phyloP scores from a whole-genome alignment of 2,797 vertebrate species.

The Ataeniobius toweri region DNA sequence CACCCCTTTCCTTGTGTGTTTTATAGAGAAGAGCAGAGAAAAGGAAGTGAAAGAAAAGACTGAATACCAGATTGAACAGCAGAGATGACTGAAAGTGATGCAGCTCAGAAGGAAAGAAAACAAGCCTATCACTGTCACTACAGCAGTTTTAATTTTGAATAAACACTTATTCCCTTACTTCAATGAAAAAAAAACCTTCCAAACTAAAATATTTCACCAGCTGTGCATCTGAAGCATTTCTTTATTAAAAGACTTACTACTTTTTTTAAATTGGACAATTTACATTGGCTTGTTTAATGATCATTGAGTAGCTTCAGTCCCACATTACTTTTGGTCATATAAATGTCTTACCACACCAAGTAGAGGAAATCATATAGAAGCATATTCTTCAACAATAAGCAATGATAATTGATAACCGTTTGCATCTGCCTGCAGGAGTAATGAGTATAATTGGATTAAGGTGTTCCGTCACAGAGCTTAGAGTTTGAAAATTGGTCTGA shows the following conservation, averaged over 20 bases:
- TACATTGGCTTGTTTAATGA: neutral
- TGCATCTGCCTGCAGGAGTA: neutral
- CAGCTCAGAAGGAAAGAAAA: neutral
- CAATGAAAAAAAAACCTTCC: neutral
- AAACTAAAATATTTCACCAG: neutral
- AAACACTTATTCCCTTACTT: neutral
- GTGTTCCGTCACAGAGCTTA: neutral
- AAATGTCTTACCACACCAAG: neutral
- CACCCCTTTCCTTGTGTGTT: slow-evolving; percentile 14
- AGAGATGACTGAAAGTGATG: neutral
- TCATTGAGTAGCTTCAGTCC: neutral
- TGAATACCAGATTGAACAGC: neutral
- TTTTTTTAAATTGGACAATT: neutral
- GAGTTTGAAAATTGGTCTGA: too few species aligned
- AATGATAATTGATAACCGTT: too few species aligned
- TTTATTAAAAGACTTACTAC: neutral
- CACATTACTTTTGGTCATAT: neutral
- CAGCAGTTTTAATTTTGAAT: neutral
- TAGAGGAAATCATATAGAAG: neutral
- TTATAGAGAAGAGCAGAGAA: slow-evolving; percentile 24
- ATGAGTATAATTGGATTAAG: too few species aligned
- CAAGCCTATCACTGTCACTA: neutral
- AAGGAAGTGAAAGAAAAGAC: slow-evolving; percentile 31
- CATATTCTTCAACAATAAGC: neutral
- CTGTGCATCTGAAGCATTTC: neutral